A percentile compares a stretch with the other conserved stretches of the same genome.
Conservation (phyloP, 2,113 vertebrate genomes). For the Phoxinus phoxinus region DNA sequence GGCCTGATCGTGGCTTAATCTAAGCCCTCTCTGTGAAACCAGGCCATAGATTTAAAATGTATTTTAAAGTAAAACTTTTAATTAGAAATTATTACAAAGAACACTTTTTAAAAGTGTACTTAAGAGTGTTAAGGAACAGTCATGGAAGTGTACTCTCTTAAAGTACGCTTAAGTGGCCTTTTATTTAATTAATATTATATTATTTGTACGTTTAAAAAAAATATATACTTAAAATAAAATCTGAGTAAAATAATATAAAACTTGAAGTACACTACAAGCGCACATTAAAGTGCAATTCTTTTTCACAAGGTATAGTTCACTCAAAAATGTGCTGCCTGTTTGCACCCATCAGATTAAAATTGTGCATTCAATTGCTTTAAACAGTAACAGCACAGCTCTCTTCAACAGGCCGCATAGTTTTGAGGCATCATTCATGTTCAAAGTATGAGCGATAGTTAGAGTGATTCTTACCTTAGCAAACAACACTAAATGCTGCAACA, state of each 20-base stretch:
- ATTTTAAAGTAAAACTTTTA: too few relatives aligned
- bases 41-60: too few relatives aligned
- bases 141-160: not conserved
- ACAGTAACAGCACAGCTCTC: not conserved
- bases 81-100: too few relatives aligned
- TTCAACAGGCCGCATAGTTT: too few relatives aligned
- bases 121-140: not conserved
- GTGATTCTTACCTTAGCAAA: not conserved
- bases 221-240: too few relatives aligned
- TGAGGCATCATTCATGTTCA: not conserved
- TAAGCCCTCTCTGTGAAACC: too few relatives aligned
- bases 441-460: not conserved
- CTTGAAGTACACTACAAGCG: too few relatives aligned
- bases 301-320: not conserved
- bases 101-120: too few relatives aligned
- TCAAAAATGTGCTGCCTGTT: not conserved
- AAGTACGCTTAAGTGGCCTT: not conserved
- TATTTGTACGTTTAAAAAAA: too few relatives aligned
- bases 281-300: not conserved
- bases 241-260: too few relatives aligned
- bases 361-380: not conserved
- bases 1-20: too few relatives aligned
- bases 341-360: not conserved
- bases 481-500: not conserved
- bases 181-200: not conserved